These are phyloP conservation scores for Agonopterix heracliana DNA, from an alignment of 2,888 invertebrate genomes.

Conservation along the genomic window DNA sequence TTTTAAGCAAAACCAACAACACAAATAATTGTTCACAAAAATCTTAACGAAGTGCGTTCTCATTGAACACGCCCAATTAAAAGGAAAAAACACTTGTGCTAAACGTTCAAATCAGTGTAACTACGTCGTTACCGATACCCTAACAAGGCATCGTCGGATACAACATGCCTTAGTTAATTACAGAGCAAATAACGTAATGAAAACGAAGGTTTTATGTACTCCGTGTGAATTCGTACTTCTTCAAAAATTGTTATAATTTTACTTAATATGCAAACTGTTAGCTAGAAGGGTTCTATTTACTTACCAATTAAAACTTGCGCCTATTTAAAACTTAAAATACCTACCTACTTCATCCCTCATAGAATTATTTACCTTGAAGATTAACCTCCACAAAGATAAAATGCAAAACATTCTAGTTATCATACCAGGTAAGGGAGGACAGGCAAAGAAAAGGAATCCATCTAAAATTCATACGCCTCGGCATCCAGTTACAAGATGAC, in stretches of 20 bases:
- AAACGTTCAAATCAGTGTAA: conserved; percentile 59
- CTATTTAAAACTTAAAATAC: too few relatives aligned
- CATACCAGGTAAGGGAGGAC: conserved; percentile 12
- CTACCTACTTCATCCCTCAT: too few relatives aligned
- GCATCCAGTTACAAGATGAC: conserved; percentile 56
- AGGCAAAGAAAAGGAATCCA: conserved; percentile 36
- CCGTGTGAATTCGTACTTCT: conserved; percentile 29
- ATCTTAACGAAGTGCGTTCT: conserved; percentile 25
- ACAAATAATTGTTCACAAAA: neutral
- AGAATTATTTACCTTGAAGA: too few relatives aligned
- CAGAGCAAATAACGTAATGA: conserved; percentile 39
- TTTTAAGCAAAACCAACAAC: too few relatives aligned
- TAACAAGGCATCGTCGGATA: conserved; percentile 49
- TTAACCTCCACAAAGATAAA: conserved; percentile 6
- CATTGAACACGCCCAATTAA: conserved; percentile 43
- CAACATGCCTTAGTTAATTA: conserved; percentile 45
- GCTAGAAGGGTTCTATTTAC: too few relatives aligned
- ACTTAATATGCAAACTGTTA: too few relatives aligned
- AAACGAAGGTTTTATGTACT: conserved; percentile 29
- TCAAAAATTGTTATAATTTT: too few relatives aligned
- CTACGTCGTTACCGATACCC: conserved; percentile 60
- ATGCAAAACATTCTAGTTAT: conserved; percentile 18
- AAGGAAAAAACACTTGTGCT: conserved; percentile 48
- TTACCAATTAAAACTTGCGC: too few relatives aligned
- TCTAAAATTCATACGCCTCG: conserved; percentile 59